Conservation (phyloP, 1,140 invertebrate genomes). For the Drosophila yakuba region DNA sequence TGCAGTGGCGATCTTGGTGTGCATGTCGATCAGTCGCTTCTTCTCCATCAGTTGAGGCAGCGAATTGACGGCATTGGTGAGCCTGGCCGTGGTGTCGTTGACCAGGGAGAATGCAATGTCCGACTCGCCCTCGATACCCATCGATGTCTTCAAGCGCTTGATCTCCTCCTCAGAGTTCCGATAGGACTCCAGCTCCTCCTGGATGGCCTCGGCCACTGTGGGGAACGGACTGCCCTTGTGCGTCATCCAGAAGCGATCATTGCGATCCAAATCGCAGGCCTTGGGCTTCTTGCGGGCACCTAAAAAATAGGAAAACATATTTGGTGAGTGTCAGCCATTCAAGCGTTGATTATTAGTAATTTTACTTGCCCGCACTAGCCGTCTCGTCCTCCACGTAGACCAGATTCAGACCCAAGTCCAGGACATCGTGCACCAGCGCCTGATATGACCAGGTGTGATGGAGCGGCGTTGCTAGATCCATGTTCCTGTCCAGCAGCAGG, state of each 20-base stretch:
- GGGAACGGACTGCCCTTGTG: slow-evolving; percentile 99
- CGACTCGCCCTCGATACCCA: slow-evolving; percentile 93
- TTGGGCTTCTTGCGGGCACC: slow-evolving; percentile 91
- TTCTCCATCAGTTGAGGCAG: slow-evolving; percentile 98
- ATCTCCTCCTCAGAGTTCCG: slow-evolving; percentile 97
- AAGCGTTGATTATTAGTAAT: neutral
- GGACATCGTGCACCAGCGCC: slow-evolving; percentile 97
- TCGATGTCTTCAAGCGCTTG: slow-evolving; percentile 95
- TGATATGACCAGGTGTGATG: slow-evolving; percentile 99
- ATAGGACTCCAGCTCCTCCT: slow-evolving; percentile 98
- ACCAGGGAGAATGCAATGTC: slow-evolving; percentile 92
- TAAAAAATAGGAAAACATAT: slow-evolving; percentile 1
- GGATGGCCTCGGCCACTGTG: slow-evolving; percentile 98
- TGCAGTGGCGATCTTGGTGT: slow-evolving; percentile 98
- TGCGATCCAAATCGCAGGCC: slow-evolving; percentile 95
- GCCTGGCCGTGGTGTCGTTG: slow-evolving; percentile 96
- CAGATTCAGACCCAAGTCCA: slow-evolving; percentile 95
- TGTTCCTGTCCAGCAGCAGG: slow-evolving; percentile 96
- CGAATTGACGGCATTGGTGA: slow-evolving; percentile 97
- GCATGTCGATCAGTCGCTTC: slow-evolving; percentile 99
- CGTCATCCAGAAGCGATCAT: slow-evolving; percentile 95
- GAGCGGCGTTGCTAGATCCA: slow-evolving; percentile 98
- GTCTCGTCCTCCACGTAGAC: slow-evolving; percentile 91
- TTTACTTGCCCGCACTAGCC: slow-evolving; percentile 32
- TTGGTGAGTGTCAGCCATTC: too few species aligned